Percentiles rank a stretch among this genome's conserved stretches.
These are phyloP conservation scores for Fissipunctia ypsillon DNA, from an alignment of 2,888 invertebrate genomes.

Conservation along the genomic window DNA sequence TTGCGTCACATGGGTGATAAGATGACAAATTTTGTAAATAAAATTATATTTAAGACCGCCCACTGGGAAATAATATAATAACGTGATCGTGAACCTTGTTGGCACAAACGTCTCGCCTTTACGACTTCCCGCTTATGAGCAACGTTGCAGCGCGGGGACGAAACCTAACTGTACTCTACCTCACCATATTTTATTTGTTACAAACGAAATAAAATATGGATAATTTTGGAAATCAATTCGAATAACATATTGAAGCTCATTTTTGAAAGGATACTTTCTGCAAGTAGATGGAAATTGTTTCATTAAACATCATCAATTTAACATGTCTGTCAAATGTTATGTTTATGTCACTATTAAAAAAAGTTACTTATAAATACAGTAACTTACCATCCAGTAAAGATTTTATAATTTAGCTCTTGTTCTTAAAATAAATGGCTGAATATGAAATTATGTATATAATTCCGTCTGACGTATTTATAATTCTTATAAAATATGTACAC, in stretches of 20 bases:
- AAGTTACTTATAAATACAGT: conserved; percentile 19
- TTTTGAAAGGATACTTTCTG: neutral
- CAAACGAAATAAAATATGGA: neutral
- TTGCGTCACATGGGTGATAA: conserved; percentile 12
- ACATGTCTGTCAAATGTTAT: neutral
- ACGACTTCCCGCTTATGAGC: conserved; percentile 69
- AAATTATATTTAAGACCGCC: conserved; percentile 45
- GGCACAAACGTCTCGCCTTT: conserved; percentile 74
- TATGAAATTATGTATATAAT: conserved; percentile 51
- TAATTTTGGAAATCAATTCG: neutral
- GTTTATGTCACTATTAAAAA: conserved; percentile 2
- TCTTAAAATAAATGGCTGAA: conserved; percentile 24
- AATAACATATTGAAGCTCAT: neutral
- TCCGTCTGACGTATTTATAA: conserved; percentile 64
- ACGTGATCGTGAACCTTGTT: conserved; percentile 60
- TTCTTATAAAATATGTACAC: conserved; percentile 52
- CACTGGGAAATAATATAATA: conserved; percentile 54
- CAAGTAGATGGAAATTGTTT: neutral
- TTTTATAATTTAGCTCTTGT: conserved; percentile 10
- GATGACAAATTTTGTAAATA: conserved; percentile 46
- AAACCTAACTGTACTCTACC: conserved; percentile 42
- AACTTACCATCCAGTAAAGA: conserved; percentile 40
- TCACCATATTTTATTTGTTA: conserved; percentile 36
- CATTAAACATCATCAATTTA: neutral
- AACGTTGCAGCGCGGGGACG: conserved; percentile 48